Evolutionary conservation across 2,113 vertebrate genomes (phyloP), one percentile per base, ranked within the genome.

Genomic region (Andinoacara biseriatus): DNA sequence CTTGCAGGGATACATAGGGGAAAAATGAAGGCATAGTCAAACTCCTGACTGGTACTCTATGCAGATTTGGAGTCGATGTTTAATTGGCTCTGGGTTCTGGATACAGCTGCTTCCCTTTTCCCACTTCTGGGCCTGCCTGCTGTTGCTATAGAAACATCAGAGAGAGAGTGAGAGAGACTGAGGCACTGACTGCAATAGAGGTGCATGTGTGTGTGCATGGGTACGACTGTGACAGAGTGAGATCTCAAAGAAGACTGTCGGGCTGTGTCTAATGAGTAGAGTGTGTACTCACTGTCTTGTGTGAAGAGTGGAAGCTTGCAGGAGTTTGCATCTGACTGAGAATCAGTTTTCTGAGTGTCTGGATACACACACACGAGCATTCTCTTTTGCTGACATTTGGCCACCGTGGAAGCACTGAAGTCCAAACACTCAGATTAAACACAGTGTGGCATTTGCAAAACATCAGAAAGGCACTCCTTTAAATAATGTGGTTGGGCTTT

Each of bases 81-180:
- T 75, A 60, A 89, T 62, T 62, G 22, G 56, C 65, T 72, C 11
- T 76, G 69, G 31, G 61, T 58, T 77, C 78, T 74, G 76, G 67
- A 86, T 77, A 62, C 54, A 62, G 78, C 78, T 40, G 38, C 54
- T 76, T 75, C 63, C 57, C 78, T 62, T 85, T 67, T 76, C 74
- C 54, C 74, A 85, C 82, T 86, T 80, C 60, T 90, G 81, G 76
- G 87, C 69, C 82, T 82, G 82, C 38, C 85, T 63, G 52, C 75
- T 57, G 94, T 95, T 94, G 90, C 94, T 83, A 94, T 94, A 91
- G 93, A 87, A 92, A 95, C 94, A 59, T 92, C 89, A 90, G 80
- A 89, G 49, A 69, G 82, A 57, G 81, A 74, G 65, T 80, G 58
- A 31, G 46, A 54, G 43, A 20, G 43, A 20, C 8, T 2, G 77